Conservation (phyloP, 2,113 vertebrate genomes). For the Coptodon bakossiorum region DNA sequence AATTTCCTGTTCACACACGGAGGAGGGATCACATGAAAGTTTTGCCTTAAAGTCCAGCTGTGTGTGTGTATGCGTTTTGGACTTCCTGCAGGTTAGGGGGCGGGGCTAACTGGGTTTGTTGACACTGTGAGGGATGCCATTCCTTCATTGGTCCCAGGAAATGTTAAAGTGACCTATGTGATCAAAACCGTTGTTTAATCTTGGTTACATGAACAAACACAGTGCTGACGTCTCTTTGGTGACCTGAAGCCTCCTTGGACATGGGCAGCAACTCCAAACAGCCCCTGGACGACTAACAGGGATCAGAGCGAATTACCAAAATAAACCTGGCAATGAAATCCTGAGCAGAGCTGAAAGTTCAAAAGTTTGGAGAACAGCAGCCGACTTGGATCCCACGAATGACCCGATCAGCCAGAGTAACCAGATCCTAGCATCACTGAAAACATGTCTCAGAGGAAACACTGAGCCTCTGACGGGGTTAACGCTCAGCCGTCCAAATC, state of each 20-base stretch:
- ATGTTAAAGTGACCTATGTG: not conserved
- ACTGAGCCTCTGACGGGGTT: not conserved
- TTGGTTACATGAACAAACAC: not conserved
- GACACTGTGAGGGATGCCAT: not conserved
- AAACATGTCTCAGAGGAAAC: not conserved
- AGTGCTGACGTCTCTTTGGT: not conserved
- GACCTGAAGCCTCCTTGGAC: not conserved
- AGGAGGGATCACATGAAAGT: not conserved
- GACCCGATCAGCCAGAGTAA: not conserved
- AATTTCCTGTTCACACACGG: not conserved
- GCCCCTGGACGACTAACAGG: not conserved
- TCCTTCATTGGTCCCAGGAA: not conserved
- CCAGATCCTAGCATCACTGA: not conserved
- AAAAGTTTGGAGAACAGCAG: not conserved
- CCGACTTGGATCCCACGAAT: not conserved
- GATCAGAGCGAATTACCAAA: not conserved
- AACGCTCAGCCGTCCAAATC: not conserved
- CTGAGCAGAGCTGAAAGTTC: not conserved
- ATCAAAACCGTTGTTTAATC: not conserved
- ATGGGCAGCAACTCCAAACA: not conserved
- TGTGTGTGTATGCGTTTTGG: not conserved
- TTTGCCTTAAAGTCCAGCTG: not conserved
- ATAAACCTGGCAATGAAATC: not conserved
- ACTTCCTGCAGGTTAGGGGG: not conserved
- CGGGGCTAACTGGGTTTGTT: not conserved